Evolutionary conservation across 2,888 invertebrate species (phyloP).

Genomic region (Drosophila kanekoi): DNA sequence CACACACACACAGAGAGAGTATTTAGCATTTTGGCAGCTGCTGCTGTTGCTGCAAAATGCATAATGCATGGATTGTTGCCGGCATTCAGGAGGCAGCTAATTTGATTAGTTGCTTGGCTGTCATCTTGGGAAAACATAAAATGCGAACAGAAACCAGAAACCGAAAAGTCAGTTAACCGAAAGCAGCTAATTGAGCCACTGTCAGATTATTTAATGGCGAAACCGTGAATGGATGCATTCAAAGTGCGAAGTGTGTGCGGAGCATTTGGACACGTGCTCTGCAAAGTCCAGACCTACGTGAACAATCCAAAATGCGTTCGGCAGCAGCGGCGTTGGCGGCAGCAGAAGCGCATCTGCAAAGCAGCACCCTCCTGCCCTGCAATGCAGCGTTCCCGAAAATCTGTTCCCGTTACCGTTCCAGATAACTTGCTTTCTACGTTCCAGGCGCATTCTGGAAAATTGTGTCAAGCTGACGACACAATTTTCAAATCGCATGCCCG

Average conservation of each 20-base stretch:
- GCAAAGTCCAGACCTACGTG: conserved; percentile 83
- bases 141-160: background rate
- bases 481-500: conserved; percentile 80
- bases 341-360: conserved; percentile 65
- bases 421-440: conserved; percentile 46
- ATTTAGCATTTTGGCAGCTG: conserved; percentile 56
- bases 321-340: conserved; percentile 22
- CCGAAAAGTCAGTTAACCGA: background rate
- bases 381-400: conserved; percentile 31
- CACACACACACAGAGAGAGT: conserved; percentile 5
- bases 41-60: conserved; percentile 52
- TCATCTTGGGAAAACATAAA: conserved; percentile 50
- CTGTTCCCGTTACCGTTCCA: conserved; percentile 41
- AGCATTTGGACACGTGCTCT: conserved; percentile 27
- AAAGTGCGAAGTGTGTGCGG: conserved; percentile 2
- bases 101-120: conserved; percentile 57
- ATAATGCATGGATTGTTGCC: conserved; percentile 58
- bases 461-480: conserved; percentile 83
- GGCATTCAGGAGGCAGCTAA: conserved; percentile 54
- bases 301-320: conserved; percentile 55
- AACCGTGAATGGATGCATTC: conserved; percentile 16
- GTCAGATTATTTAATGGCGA: conserved; percentile 25
- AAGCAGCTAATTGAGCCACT: conserved; percentile 15
- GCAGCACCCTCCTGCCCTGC: conserved; percentile 9
- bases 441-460: conserved; percentile 83